Conservation (phyloP, 2,797 vertebrate species). For the Chlorospingus flavigularis region DNA sequence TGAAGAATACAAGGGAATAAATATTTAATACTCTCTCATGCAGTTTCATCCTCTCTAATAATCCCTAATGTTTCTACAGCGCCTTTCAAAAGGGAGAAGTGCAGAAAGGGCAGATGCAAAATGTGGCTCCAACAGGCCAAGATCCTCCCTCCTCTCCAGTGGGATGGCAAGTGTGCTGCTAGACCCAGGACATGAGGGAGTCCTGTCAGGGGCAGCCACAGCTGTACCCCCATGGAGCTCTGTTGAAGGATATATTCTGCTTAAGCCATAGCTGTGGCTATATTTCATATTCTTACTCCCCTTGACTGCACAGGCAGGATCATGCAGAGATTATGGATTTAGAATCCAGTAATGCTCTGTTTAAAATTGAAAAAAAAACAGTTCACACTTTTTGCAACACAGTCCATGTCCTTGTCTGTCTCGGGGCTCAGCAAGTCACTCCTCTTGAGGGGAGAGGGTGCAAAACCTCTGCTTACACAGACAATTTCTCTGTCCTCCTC, state of each 20-base stretch:
- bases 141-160: background rate
- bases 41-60: background rate
- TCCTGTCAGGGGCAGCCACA: background rate
- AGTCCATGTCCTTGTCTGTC: rapidly evolving
- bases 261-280: background rate
- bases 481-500: background rate
- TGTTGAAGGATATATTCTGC: background rate
- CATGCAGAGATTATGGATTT: background rate
- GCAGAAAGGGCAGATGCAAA: background rate
- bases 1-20: slow-evolving; percentile 21
- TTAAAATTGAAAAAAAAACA: background rate
- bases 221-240: background rate
- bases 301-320: background rate
- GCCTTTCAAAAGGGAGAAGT: background rate
- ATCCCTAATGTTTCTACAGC: background rate
- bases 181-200: background rate
- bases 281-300: background rate
- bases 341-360: background rate
- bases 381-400: background rate
- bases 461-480: background rate
- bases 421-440: background rate
- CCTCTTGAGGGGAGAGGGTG: background rate
- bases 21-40: background rate
- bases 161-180: background rate
- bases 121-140: background rate